Conservation (phyloP, 2,888 invertebrate species). For the Dilophus febrilis region DNA sequence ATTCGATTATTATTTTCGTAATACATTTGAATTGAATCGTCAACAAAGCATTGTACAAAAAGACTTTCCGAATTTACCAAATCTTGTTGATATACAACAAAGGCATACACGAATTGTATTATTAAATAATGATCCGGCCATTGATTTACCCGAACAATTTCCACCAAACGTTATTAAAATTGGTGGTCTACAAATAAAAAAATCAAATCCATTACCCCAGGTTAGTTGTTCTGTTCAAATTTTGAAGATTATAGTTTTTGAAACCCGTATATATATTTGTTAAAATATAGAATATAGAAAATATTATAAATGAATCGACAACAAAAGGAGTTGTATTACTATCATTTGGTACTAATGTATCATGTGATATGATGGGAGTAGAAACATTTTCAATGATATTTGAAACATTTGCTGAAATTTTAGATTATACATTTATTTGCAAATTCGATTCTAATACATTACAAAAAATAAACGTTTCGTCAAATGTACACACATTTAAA, state of each 20-base stretch:
- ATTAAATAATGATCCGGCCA: conserved; percentile 21
- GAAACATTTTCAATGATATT: conserved; percentile 14
- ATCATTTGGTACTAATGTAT: conserved; percentile 21
- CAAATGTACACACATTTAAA: conserved; percentile 28
- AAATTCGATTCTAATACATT: conserved; percentile 18
- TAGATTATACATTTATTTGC: conserved; percentile 25
- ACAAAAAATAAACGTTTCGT: conserved; percentile 16
- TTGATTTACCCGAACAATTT: conserved; percentile 19
- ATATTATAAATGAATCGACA: too few relatives aligned
- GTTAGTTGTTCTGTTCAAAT: too few relatives aligned
- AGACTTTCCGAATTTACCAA: conserved; percentile 10
- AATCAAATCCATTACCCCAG: too few relatives aligned
- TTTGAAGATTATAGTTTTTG: too few relatives aligned
- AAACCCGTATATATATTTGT: too few relatives aligned
- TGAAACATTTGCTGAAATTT: conserved; percentile 16
- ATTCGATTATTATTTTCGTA: neutral
- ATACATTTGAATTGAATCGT: too few relatives aligned
- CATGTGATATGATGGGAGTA: conserved; percentile 10
- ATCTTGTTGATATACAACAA: conserved; percentile 12
- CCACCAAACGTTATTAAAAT: conserved; percentile 25
- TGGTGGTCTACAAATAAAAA: conserved; percentile 22
- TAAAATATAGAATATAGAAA: too few relatives aligned
- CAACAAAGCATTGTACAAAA: neutral
- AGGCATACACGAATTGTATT: conserved; percentile 15
- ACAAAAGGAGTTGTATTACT: conserved; percentile 22